A percentile compares a stretch with the other conserved stretches of the same genome.
Evolutionary conservation across 2,888 invertebrate species (phyloP).

Genomic region (Electrophaes corylata): DNA sequence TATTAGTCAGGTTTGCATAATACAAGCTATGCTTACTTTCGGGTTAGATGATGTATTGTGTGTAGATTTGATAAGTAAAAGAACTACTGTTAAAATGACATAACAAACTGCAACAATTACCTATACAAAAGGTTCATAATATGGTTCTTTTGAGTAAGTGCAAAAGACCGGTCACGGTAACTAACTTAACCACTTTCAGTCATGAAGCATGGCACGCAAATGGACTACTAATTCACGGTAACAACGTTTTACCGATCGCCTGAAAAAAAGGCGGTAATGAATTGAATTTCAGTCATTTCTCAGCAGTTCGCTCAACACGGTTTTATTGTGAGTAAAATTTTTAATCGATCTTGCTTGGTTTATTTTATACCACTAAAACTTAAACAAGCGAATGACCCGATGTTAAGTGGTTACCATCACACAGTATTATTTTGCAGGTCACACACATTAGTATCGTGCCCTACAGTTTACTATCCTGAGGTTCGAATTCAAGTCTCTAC

Average conservation of each 20-base stretch:
- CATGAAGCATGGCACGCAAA: constrained; percentile 16
- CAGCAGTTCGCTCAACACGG: constrained; percentile 15
- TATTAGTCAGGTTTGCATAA: too few species aligned
- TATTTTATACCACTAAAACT: too few species aligned
- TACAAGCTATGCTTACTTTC: too few species aligned
- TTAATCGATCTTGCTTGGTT: background rate
- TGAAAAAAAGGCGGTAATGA: constrained; percentile 25
- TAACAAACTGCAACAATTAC: background rate
- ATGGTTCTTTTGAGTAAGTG: background rate
- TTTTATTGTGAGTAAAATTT: background rate
- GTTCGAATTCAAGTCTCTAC: too few species aligned
- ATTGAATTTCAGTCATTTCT: constrained; percentile 25
- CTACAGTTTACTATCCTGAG: too few species aligned
- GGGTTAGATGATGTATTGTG: too few species aligned
- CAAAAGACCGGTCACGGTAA: constrained; percentile 12
- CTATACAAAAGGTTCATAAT: background rate
- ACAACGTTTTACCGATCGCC: constrained; percentile 13
- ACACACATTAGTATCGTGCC: too few species aligned
- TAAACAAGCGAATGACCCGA: too few species aligned
- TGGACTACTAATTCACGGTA: constrained; percentile 22
- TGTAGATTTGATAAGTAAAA: too few species aligned
- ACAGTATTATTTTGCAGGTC: too few species aligned
- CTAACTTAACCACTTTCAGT: constrained; percentile 14
- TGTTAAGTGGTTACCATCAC: too few species aligned
- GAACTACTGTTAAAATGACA: background rate